Evolutionary conservation across 2,797 vertebrate genomes (phyloP), one percentile per base, ranked within the genome.

Genomic region (Sebastes kiyomatsui): DNA sequence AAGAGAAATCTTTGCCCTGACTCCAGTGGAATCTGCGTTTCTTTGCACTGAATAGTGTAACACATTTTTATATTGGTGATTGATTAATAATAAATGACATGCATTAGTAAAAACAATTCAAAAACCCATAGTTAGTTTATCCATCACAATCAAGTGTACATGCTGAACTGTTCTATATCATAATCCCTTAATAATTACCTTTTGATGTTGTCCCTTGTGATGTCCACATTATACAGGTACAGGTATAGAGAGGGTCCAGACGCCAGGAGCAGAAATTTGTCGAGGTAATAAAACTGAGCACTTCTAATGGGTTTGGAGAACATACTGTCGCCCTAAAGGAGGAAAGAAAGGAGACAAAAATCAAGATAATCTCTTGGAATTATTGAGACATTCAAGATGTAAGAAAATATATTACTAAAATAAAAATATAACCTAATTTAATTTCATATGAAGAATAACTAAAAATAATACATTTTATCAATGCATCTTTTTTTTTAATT

Each of bases 221-320:
- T 67, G 80, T 97, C 96, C 58, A 96, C 60, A 67, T 96, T 92
- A 79, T 94, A 96, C 74, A 91, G 94, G 84, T 97, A 94, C 3
- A 98, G 87, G 67, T 94, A 90, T 20, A 98, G 83, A 68, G 96
- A 96, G 7, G 95, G 90, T 85, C 97, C 97, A 32, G 95, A 96
- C 32, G 95, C 95, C 77, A 97, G 33, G 60, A 98, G 89, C 64
- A 99, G 75, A 90, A 98, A 98, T n/a, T 94, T 83, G 73, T 99
- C 97, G 2, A 98, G 86, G 81, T 97, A 98, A 91, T 97, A 99
- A 93, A 99, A 99, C 93, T 97, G 98, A 14, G 96, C 96, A 25
- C 88, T 91, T 14, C 73, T 87, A 49, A 96, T 81, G 12, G 95
- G 87, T 85, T 93, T 96, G 42, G 88, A 84, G 82, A 98, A 96